Percentiles rank a stretch among this genome's conserved stretches.
phyloP scores from a whole-genome alignment of 2,797 vertebrate species.

The Esox masquinongy region DNA sequence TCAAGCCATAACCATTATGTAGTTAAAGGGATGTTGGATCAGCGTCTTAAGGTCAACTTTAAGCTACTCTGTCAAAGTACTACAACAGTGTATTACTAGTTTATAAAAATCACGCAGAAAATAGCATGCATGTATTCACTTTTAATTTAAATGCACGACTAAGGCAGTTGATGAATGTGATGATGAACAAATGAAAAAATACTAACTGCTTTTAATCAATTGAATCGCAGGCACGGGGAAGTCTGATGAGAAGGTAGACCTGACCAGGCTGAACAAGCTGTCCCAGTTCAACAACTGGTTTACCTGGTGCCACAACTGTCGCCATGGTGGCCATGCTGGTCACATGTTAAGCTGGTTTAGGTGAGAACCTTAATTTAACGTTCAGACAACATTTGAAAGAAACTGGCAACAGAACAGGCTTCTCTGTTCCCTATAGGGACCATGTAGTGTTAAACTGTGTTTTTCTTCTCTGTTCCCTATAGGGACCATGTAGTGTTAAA shows the following conservation, averaged over 20 bases:
- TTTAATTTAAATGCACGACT: not conserved
- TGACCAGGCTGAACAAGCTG: slow-evolving; percentile 96
- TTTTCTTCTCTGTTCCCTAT: too few species aligned
- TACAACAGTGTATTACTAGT: not conserved
- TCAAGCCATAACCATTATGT: not conserved
- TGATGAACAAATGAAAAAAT: not conserved
- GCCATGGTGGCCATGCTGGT: slow-evolving; percentile 95
- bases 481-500: too few species aligned
- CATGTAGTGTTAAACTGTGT: too few species aligned
- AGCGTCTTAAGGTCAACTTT: not conserved
- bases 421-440: too few species aligned
- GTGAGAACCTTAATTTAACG: slow-evolving; percentile 63
- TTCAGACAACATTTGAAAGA: not conserved
- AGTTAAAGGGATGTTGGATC: not conserved
- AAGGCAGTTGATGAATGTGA: not conserved
- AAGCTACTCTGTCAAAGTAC: not conserved
- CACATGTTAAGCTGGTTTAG: slow-evolving; percentile 99
- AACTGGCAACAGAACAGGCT: too few species aligned
- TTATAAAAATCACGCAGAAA: not conserved
- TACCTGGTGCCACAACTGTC: slow-evolving; percentile 99
- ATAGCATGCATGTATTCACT: not conserved
- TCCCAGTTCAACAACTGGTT: slow-evolving; percentile 99
- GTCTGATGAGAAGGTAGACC: slow-evolving; percentile 94
- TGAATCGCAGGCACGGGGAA: slow-evolving; percentile 83
- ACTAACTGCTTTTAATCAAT: not conserved